Evolutionary conservation across 2,113 vertebrate genomes (phyloP).

Genomic region (Elaphurus davidianus): DNA sequence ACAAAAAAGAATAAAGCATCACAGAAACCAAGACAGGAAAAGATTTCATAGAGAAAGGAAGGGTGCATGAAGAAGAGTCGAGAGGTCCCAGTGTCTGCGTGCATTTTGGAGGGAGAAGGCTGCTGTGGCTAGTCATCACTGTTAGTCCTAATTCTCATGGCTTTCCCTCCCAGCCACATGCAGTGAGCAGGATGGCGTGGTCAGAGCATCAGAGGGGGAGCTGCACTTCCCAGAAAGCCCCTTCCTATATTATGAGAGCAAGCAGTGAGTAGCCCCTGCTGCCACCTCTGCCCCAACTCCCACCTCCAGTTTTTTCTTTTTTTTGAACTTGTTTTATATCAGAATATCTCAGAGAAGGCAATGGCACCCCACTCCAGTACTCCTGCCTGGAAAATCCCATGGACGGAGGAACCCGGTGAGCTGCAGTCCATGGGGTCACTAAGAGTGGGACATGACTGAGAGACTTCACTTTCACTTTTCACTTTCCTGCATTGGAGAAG

Average conservation of each 20-base stretch:
- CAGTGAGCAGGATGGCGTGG: constrained; percentile 73
- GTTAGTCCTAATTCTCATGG: neutral
- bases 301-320: neutral
- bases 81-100: accelerated
- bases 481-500: too few relatives aligned
- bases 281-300: neutral
- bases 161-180: constrained; percentile 77
- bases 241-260: constrained; percentile 78
- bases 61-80: neutral
- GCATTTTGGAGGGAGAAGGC: neutral
- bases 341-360: neutral
- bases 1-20: neutral
- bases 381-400: too few relatives aligned
- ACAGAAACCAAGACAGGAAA: neutral
- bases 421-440: too few relatives aligned
- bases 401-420: too few relatives aligned
- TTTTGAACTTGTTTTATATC: neutral
- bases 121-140: too few relatives aligned
- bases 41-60: neutral
- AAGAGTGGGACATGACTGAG: too few relatives aligned
- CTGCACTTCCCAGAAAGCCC: constrained; percentile 82
- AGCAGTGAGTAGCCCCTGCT: constrained; percentile 82
- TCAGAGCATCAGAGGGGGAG: constrained; percentile 76
- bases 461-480: too few relatives aligned
- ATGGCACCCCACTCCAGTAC: too few relatives aligned